Conservation (phyloP, 2,888 invertebrate genomes). For the Spodoptera exigua region DNA sequence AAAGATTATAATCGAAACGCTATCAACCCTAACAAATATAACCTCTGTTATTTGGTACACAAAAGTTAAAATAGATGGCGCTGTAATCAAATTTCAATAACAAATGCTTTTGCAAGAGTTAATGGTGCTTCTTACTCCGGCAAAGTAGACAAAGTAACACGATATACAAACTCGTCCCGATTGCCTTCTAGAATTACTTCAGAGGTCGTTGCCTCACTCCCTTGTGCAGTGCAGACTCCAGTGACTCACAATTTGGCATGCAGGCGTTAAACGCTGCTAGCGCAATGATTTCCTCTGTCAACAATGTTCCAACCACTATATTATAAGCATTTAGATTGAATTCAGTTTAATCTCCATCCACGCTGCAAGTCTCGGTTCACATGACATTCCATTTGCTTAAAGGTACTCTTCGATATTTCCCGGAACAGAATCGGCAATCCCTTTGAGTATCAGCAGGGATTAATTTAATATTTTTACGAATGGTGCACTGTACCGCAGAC, state of each 20-base stretch:
- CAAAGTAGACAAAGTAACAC: constrained; percentile 44
- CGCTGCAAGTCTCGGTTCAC: no score
- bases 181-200: constrained; percentile 44
- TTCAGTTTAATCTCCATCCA: no score
- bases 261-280: constrained; percentile 17
- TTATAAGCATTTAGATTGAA: no score
- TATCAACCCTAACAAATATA: not conserved
- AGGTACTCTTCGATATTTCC: no score
- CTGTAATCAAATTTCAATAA: constrained; percentile 35
- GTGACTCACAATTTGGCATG: constrained; percentile 31
- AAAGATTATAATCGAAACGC: constrained; percentile 19
- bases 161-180: constrained; percentile 35
- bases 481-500: constrained; percentile 3
- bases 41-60: constrained; percentile 28
- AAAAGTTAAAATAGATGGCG: constrained; percentile 43
- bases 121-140: constrained; percentile 27
- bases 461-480: not conserved
- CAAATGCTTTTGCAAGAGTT: constrained; percentile 37
- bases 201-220: constrained; percentile 42
- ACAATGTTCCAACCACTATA: not conserved
- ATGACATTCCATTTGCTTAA: no score
- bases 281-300: not conserved
- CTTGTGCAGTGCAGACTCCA: constrained; percentile 5
- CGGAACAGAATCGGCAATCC: no score
- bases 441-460: not conserved